phyloP scores from a whole-genome alignment of 2,888 invertebrate species.

The Tinea pellionella region DNA sequence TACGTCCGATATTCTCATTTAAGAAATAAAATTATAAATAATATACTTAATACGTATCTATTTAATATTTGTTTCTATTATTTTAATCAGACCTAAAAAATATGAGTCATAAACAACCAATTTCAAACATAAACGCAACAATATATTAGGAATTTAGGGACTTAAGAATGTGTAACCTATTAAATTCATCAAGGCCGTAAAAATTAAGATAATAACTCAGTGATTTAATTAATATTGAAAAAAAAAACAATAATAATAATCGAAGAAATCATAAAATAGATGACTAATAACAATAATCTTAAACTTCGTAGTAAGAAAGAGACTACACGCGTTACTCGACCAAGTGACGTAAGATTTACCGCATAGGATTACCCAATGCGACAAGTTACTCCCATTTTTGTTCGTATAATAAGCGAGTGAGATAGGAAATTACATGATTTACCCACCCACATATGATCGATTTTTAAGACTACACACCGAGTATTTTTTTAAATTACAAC shows the following conservation, averaged over 20 bases:
- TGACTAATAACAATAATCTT: neutral
- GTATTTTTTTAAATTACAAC: neutral
- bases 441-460: slow-evolving; percentile 67
- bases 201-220: too few species aligned
- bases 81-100: too few species aligned
- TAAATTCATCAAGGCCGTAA: too few species aligned
- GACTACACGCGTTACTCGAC: slow-evolving; percentile 40
- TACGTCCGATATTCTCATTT: too few species aligned
- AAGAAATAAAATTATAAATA: too few species aligned
- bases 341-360: slow-evolving; percentile 15
- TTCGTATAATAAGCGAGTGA: slow-evolving; percentile 11
- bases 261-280: neutral
- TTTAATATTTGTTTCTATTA: too few species aligned
- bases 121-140: too few species aligned
- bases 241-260: neutral
- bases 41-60: too few species aligned
- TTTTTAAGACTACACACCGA: slow-evolving; percentile 41
- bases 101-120: too few species aligned
- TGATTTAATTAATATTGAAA: neutral
- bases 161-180: too few species aligned
- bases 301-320: slow-evolving; percentile 23
- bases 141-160: too few species aligned
- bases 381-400: neutral
- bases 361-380: slow-evolving; percentile 3
- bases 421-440: slow-evolving; percentile 23